Conservation (phyloP, 2,888 invertebrate genomes). For the Galeruca laticollis region DNA sequence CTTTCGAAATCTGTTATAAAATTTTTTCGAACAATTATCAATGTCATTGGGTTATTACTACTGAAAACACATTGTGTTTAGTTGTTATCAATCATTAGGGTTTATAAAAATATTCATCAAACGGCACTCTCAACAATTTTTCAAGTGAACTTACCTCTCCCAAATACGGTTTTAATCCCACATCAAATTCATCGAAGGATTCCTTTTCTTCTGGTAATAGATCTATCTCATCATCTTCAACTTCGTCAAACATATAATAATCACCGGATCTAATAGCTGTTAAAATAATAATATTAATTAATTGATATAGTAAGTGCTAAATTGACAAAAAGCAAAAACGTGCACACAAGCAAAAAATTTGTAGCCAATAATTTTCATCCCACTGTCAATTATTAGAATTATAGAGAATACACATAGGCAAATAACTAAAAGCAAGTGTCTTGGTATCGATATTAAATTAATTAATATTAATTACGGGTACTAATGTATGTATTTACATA, state of each 20-base stretch:
- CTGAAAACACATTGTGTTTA: too few relatives aligned
- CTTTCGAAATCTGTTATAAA: too few relatives aligned
- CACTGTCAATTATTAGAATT: too few relatives aligned
- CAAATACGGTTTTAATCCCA: conserved; percentile 53
- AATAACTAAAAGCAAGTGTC: too few relatives aligned
- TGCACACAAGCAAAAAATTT: neutral
- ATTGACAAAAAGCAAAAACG: neutral
- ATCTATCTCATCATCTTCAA: conserved; percentile 83
- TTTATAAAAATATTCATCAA: neutral
- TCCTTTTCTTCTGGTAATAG: conserved; percentile 68
- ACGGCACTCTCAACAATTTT: neutral
- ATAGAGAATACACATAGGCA: too few relatives aligned
- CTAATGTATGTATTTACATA: too few relatives aligned
- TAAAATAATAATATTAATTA: conserved; percentile 51
- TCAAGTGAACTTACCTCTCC: conserved; percentile 55
- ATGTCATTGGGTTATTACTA: too few relatives aligned
- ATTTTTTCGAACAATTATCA: too few relatives aligned
- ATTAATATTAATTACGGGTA: too few relatives aligned
- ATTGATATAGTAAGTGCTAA: neutral
- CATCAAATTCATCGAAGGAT: conserved; percentile 48
- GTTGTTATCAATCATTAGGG: too few relatives aligned
- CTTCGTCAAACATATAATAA: conserved; percentile 99
- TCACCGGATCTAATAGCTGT: conserved; percentile 97
- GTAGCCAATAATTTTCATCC: neutral
- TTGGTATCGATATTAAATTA: too few relatives aligned